Evolutionary conservation across 2,113 vertebrate genomes (phyloP).

Genomic region (Synodontis membranacea): DNA sequence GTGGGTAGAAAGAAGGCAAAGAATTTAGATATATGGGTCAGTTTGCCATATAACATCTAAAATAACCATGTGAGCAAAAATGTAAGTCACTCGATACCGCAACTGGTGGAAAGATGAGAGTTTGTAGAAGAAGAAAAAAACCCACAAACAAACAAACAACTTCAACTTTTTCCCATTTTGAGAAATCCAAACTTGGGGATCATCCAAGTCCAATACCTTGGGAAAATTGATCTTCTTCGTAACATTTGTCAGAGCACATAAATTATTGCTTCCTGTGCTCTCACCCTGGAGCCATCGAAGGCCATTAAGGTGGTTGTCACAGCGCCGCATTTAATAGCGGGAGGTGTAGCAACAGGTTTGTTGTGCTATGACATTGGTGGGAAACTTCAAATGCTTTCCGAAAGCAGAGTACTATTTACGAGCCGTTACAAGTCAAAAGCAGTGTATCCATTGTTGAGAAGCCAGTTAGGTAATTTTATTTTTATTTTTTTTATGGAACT

Average conservation of each 20-base stretch:
- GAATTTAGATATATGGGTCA: neutral
- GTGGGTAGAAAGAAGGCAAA: slow-evolving; percentile 44
- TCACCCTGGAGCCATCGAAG: neutral
- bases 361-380: neutral
- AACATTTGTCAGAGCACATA: slow-evolving; percentile 1
- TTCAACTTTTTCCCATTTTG: neutral
- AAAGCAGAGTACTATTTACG: neutral
- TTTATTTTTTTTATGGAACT: neutral
- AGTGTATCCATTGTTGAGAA: neutral
- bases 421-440: neutral
- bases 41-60: neutral
- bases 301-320: slow-evolving; percentile 5
- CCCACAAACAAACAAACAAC: neutral
- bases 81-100: neutral
- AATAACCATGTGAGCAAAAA: neutral
- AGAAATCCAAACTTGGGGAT: neutral
- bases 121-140: neutral
- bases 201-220: slow-evolving; percentile 27
- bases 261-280: neutral
- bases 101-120: neutral
- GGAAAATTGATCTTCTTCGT: slow-evolving; percentile 29
- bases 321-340: neutral
- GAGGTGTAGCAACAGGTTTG: slow-evolving; percentile 21
- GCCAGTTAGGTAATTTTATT: neutral
- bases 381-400: slow-evolving; percentile 4